Base-by-base conservation (phyloP, 2,113 vertebrate genomes). In the Etia nguti region DNA sequence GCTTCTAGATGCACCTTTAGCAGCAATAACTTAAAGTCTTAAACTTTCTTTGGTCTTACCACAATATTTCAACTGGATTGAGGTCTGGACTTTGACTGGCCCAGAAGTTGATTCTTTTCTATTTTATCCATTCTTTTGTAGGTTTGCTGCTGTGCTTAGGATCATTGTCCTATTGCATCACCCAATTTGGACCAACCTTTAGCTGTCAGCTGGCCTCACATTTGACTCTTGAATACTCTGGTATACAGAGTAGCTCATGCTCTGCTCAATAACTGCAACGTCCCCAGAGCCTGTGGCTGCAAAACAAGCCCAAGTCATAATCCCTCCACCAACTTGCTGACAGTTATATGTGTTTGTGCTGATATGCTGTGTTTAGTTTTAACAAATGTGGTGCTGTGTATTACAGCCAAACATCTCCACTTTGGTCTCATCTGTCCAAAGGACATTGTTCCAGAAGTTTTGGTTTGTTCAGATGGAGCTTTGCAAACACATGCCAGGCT, bases 61-160 rank as follows among this genome's bases (percentile, higher is more conserved):
- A 70, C 38, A 70, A 24, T 43, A 70, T 24, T 70, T 70, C 9
- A 38, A 65, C 34, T 65, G 0, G 2, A 22, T 0, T 70, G 15
- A 75, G 24, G 70, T 29, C 24, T 75, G 43, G 43, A 75, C 24
- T 75, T 75, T 48, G 9, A 46, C 41, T 7, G 2, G 43, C 13
- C 41, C 24, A 46, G 6, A 48, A 0, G 0, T 29, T 75, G 68
- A 1, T 0, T 3, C 24, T 5, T 48, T 29, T 48, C 6, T 48
- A 11, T 2, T 48, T 20, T 24, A 29, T 41, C 15, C 0, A 0
- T 75, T 31, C 48, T 1, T 29, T 75, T 75, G 70, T 16, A 50
- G 43, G 10, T 29, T 12, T 75, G 24, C 0, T 75, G 24, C 24
- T 48, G 15, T 29, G 41, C 24, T 75, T 46, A 26, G 22, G 65